A percentile compares a stretch with the other conserved stretches of the same genome.
These are phyloP conservation scores for Nebria brevicollis DNA, from an alignment of 2,888 invertebrate genomes.

Conservation along the genomic window DNA sequence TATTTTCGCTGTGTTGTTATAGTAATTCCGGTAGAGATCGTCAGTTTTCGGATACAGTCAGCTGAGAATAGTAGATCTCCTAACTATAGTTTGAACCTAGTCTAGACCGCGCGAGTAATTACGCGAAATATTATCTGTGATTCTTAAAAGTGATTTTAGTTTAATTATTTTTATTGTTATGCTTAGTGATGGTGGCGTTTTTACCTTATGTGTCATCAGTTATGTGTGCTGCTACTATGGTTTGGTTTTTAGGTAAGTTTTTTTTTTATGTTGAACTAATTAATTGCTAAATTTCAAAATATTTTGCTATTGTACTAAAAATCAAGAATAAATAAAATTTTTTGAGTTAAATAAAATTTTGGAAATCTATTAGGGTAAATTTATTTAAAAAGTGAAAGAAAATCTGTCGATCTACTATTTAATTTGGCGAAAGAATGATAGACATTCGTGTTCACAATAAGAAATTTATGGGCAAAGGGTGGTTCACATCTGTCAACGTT, in stretches of 20 bases:
- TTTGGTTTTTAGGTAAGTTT: conserved; percentile 21
- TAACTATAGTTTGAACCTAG: background rate
- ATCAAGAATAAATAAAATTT: too few relatives aligned
- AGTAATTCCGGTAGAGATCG: background rate
- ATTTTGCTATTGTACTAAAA: too few relatives aligned
- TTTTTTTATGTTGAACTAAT: background rate
- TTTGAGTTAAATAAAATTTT: too few relatives aligned
- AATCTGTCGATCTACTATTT: too few relatives aligned
- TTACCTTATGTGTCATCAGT: conserved; percentile 9
- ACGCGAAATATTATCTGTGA: background rate
- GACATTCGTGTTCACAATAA: too few relatives aligned
- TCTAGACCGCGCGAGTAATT: background rate
- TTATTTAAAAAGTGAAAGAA: too few relatives aligned
- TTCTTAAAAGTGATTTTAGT: background rate
- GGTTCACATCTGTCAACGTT: too few relatives aligned
- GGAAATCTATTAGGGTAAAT: too few relatives aligned
- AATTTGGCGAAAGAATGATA: too few relatives aligned
- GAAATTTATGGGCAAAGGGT: too few relatives aligned
- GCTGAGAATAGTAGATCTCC: background rate
- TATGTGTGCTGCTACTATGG: conserved; percentile 24
- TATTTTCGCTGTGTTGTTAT: background rate
- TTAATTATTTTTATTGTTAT: background rate
- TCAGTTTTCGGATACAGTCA: background rate
- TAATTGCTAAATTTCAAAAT: too few relatives aligned
- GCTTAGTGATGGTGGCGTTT: conserved; percentile 6